phyloP scores from a whole-genome alignment of 1,140 invertebrate species.

The Sogatella furcifera region DNA sequence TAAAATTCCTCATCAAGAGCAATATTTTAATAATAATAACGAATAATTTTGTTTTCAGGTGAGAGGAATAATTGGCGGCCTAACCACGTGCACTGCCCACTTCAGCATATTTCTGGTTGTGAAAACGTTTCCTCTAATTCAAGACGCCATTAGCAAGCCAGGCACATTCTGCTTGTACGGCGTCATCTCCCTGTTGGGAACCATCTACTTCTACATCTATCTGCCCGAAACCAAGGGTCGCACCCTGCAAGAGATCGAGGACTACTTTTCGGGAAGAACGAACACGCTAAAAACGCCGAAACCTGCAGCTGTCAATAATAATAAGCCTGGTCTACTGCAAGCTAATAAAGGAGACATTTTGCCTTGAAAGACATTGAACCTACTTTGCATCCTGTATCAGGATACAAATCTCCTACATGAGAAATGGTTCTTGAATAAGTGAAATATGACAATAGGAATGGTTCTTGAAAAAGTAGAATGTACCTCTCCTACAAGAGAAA shows the following conservation, averaged over 20 bases:
- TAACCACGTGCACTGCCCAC: slow-evolving; percentile 53
- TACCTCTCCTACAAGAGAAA: too few species aligned
- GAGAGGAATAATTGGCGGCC: slow-evolving; percentile 49
- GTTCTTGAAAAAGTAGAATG: too few species aligned
- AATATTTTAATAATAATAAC: too few species aligned
- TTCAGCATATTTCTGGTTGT: slow-evolving; percentile 53
- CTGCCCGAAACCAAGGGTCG: slow-evolving; percentile 74
- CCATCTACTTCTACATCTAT: slow-evolving; percentile 46
- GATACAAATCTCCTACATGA: too few species aligned
- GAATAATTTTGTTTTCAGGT: slow-evolving; percentile 35
- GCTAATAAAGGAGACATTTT: slow-evolving; percentile 14
- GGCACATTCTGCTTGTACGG: slow-evolving; percentile 54
- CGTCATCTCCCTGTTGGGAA: slow-evolving; percentile 40
- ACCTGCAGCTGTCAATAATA: background rate
- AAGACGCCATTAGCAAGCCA: slow-evolving; percentile 38
- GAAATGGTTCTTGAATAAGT: too few species aligned
- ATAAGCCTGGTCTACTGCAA: slow-evolving; percentile 12
- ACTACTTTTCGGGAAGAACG: slow-evolving; percentile 48
- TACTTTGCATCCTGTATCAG: too few species aligned
- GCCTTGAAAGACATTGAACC: slow-evolving; percentile 2
- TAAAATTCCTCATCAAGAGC: too few species aligned
- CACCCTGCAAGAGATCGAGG: slow-evolving; percentile 65
- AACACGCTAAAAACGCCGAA: slow-evolving; percentile 25
- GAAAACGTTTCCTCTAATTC: slow-evolving; percentile 50
- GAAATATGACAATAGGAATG: too few species aligned